Conservation (phyloP, 2,888 invertebrate genomes). For the Gastracanthus pulcherrimus region DNA sequence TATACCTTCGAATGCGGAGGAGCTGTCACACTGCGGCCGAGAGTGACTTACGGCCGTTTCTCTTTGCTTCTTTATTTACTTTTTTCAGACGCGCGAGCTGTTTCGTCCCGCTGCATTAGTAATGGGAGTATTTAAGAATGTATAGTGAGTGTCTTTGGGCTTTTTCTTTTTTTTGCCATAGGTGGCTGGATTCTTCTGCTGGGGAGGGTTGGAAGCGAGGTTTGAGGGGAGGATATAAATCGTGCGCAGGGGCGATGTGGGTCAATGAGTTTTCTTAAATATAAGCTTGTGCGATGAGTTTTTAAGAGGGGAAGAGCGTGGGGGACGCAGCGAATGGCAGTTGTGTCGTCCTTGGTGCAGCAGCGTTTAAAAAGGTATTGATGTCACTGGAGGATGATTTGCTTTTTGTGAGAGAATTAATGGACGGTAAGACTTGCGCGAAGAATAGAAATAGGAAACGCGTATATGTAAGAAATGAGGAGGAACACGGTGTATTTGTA, state of each 20-base stretch:
- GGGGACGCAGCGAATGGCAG: no score
- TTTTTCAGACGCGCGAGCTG: no score
- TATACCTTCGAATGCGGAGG: background rate
- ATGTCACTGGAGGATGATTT: background rate
- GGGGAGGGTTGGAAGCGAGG: no score
- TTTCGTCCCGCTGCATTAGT: background rate
- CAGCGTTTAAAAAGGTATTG: background rate
- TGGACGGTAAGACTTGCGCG: no score
- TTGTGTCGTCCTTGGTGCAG: background rate
- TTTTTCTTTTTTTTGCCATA: background rate
- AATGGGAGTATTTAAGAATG: background rate
- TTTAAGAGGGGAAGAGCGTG: no score
- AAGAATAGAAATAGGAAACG: no score
- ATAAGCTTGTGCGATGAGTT: background rate
- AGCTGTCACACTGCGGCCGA: background rate
- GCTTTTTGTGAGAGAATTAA: background rate
- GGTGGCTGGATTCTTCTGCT: background rate
- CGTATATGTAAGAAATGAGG: no score
- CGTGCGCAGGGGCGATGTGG: background rate
- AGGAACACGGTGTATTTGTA: no score
- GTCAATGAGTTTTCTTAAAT: background rate
- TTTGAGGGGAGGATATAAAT: no score
- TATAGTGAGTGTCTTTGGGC: no score
- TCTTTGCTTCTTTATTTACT: background rate
- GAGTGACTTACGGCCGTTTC: background rate